Conservation (phyloP, 2,888 invertebrate genomes). For the Sinohyriopsis cumingii region DNA sequence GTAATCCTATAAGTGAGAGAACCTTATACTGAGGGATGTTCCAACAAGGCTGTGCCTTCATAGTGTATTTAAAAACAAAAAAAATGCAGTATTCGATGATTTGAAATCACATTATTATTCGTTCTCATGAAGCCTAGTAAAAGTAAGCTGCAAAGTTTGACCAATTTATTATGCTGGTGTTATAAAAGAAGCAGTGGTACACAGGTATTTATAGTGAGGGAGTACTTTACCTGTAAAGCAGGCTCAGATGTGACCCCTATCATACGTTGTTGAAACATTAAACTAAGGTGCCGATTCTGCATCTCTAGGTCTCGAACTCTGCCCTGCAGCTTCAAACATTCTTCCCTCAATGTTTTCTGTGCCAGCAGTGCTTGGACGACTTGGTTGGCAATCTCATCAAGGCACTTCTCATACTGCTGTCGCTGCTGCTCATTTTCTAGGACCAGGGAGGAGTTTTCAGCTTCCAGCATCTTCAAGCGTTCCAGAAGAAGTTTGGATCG, state of each 20-base stretch:
- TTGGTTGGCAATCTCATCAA: constrained; percentile 80
- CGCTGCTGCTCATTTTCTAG: constrained; percentile 80
- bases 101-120: too few relatives aligned
- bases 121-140: too few relatives aligned
- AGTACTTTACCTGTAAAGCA: constrained; percentile 29
- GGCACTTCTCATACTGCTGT: constrained; percentile 81
- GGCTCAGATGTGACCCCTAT: constrained; percentile 52
- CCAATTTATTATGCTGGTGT: too few relatives aligned
- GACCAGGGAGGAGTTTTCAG: constrained; percentile 78
- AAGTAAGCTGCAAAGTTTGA: too few relatives aligned
- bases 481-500: constrained; percentile 73
- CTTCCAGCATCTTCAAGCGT: constrained; percentile 76
- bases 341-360: constrained; percentile 88
- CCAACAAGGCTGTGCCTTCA: too few relatives aligned
- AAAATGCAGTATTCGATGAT: too few relatives aligned
- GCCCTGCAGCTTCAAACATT: constrained; percentile 82
- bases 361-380: constrained; percentile 88
- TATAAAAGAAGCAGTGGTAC: too few relatives aligned
- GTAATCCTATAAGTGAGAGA: too few relatives aligned
- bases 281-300: constrained; percentile 81
- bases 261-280: constrained; percentile 71
- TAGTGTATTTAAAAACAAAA: too few relatives aligned
- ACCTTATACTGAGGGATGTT: too few relatives aligned
- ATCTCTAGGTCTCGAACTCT: constrained; percentile 85
- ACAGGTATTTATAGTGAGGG: too few relatives aligned